phyloP scores from a whole-genome alignment of 2,888 invertebrate species.

The Hyppa rectilinea region DNA sequence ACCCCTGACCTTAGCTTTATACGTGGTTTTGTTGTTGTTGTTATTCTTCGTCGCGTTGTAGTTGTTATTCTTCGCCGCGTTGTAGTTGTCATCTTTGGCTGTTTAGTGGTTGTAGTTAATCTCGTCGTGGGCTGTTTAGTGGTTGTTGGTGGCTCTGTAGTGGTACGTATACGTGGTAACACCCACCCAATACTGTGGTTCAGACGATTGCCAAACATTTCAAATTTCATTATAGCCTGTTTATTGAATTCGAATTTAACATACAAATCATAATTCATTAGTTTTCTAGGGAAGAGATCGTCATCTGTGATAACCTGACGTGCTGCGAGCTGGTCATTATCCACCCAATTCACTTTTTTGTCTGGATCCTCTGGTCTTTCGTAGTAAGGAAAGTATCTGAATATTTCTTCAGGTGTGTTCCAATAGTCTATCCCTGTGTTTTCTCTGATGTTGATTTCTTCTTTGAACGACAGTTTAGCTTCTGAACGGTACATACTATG shows the following conservation, averaged over 20 bases:
- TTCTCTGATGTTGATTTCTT: conserved; percentile 17
- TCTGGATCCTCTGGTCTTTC: neutral
- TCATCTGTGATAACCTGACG: neutral
- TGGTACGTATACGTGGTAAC: no score
- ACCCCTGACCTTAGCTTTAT: no score
- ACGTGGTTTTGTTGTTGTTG: neutral
- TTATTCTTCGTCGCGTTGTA: no score
- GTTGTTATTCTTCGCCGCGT: no score
- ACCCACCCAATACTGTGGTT: neutral
- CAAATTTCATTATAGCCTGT: conserved; percentile 10
- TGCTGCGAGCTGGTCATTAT: rapidly evolving
- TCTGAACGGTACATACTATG: neutral
- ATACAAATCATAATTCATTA: conserved; percentile 23
- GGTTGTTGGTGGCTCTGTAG: no score
- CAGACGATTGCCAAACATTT: neutral
- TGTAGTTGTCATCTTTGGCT: neutral
- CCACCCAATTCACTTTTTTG: no score
- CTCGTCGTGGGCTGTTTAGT: no score
- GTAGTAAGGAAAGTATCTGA: neutral
- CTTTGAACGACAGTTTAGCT: conserved; percentile 6
- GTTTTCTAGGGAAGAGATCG: neutral
- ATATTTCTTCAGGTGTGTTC: neutral
- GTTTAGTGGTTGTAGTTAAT: no score
- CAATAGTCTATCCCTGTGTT: neutral
- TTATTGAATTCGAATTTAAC: conserved; percentile 10